Percentiles rank a stretch among this genome's conserved stretches.
Conservation (phyloP, 2,797 vertebrate species). For the Philypnodon macrostomus region DNA sequence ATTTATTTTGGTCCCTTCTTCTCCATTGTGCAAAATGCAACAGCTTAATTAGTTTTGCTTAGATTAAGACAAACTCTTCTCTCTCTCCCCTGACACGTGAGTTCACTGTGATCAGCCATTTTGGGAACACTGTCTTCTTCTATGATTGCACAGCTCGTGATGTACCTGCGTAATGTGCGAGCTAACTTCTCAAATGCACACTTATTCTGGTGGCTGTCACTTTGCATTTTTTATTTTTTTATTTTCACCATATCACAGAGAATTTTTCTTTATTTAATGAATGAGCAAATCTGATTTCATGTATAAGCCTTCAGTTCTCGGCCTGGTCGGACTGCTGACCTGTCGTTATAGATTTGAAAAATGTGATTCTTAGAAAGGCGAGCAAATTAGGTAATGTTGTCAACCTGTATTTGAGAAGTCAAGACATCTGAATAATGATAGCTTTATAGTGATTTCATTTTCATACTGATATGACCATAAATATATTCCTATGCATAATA, state of each 20-base stretch:
- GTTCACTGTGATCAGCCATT: background rate
- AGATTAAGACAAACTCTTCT: too few species aligned
- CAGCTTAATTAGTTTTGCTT: background rate
- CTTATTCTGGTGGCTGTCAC: conserved; percentile 51
- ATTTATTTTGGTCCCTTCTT: background rate
- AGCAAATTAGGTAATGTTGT: background rate
- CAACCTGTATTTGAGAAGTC: background rate
- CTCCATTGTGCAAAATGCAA: background rate
- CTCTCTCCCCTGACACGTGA: too few species aligned
- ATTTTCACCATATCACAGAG: conserved; percentile 20
- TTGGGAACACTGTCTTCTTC: too few species aligned
- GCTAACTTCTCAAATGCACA: conserved; percentile 28
- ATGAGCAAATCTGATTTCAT: conserved; percentile 26
- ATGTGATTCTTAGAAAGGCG: background rate
- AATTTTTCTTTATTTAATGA: conserved; percentile 37
- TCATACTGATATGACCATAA: background rate
- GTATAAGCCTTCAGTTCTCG: conserved; percentile 19
- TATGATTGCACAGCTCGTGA: conserved; percentile 31
- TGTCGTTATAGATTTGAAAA: conserved; percentile 42
- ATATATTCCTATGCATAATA: background rate
- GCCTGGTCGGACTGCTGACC: conserved; percentile 14
- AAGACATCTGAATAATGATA: background rate
- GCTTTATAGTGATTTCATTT: background rate
- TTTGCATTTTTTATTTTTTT: conserved; percentile 42
- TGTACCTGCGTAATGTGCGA: conserved; percentile 42